Conservation (phyloP, 2,888 invertebrate species). For the Nebria salina region DNA sequence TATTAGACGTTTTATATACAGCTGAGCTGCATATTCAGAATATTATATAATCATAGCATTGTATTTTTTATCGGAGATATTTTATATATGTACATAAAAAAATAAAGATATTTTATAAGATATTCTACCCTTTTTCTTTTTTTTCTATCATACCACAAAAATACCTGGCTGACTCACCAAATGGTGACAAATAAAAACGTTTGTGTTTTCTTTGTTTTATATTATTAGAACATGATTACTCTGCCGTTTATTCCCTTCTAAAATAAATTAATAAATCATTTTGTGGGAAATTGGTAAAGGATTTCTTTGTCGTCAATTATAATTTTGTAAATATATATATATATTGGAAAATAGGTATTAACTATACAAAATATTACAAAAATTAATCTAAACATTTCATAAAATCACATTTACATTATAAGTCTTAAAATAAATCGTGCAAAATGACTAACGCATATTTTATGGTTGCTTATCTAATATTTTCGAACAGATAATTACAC, state of each 20-base stretch:
- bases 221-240: not conserved
- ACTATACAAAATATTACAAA: conserved; percentile 1
- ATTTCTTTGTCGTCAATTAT: not conserved
- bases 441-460: not conserved
- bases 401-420: not conserved
- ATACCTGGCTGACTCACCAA: not conserved
- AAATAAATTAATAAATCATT: not conserved
- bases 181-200: not conserved
- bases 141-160: not conserved
- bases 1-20: conserved; percentile 23
- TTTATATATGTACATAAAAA: conserved; percentile 44
- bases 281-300: not conserved
- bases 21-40: conserved; percentile 37
- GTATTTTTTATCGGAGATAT: conserved; percentile 46
- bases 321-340: not conserved
- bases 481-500: not conserved
- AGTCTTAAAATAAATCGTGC: not conserved
- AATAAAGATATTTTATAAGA: conserved; percentile 45
- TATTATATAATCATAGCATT: conserved; percentile 41
- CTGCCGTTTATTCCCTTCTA: too few species aligned
- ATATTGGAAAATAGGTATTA: not conserved
- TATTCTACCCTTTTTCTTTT: not conserved
- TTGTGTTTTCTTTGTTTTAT: not conserved
- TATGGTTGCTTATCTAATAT: not conserved
- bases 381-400: not conserved